Evolutionary conservation across 2,888 invertebrate genomes (phyloP), one percentile per base, ranked within the genome.

Genomic region (Disparrhopalites patrizii): DNA sequence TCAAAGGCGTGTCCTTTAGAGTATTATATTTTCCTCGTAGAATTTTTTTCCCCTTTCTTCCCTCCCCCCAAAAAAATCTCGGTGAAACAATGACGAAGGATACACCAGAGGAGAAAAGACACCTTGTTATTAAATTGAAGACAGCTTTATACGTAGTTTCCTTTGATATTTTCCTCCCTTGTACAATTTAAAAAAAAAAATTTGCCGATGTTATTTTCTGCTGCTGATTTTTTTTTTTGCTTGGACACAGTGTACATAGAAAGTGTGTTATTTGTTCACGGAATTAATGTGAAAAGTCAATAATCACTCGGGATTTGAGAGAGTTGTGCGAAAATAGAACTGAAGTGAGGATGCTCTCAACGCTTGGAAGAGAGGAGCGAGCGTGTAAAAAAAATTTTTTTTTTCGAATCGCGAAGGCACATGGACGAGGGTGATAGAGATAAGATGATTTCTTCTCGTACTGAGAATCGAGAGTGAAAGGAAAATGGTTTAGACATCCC

Each of bases 331-430:
- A 55, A 55, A 55, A 55, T 55, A 33, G 55, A 55, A 31, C 36
- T 25, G n/a, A n/a, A 55, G 55, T 55, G 55, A 55, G 55, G 36
- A 55, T 55, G 18, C 36, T 55, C 55, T 55, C 55, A 33, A 28
- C 55, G 36, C 55, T 20, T 31, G 55, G 33, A 55, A 1, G 55
- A 55, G 55, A 55, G 55, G 55, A 55, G 55, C 55, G 55, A 55
- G 55, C 36, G 55, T 55, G 55, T 55, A n/a, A n/a, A n/a, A n/a
- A n/a, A n/a, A n/a, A n/a, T n/a, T n/a, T n/a, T n/a, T n/a, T n/a
- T n/a, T n/a, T n/a, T n/a, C n/a, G n/a, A n/a, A n/a, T n/a, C n/a
- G n/a, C n/a, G 20, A 10, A 33, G 55, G 36, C 55, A 55, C 55
- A 55, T 55, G 55, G 55, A 55, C 31, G 36, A 20, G 20, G 31